Evolutionary conservation across 2,113 vertebrate genomes (phyloP).

Genomic region (Uropsilus gracilis): DNA sequence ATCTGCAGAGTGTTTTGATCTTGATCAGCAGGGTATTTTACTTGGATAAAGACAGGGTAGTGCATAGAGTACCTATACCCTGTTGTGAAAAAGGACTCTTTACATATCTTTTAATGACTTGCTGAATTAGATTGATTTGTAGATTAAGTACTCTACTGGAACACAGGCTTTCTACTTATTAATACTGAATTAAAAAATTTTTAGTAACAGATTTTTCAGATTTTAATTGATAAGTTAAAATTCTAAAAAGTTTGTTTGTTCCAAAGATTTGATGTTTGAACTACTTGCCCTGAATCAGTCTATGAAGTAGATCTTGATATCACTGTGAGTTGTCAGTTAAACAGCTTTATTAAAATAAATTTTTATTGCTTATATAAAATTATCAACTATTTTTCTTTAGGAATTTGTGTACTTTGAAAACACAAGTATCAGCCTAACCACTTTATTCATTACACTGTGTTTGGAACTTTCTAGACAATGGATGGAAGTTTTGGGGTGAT

Average conservation of each 20-base stretch:
- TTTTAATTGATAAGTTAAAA: background rate
- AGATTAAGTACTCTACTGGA: background rate
- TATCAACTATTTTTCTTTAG: background rate
- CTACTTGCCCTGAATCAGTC: background rate
- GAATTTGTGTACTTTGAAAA: background rate
- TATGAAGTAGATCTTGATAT: background rate
- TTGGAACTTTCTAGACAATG: conserved; percentile 20
- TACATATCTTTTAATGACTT: conserved; percentile 13
- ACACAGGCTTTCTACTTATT: background rate
- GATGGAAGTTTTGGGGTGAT: background rate
- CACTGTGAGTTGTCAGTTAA: background rate
- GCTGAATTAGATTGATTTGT: background rate
- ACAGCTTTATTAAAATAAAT: conserved; percentile 16
- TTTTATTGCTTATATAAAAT: background rate
- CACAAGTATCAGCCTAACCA: background rate
- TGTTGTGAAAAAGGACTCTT: background rate
- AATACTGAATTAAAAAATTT: background rate
- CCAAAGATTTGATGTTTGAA: background rate
- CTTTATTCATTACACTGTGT: background rate
- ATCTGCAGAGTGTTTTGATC: background rate
- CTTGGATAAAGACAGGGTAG: background rate
- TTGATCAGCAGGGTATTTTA: background rate
- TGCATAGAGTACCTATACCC: background rate
- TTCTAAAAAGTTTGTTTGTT: background rate
- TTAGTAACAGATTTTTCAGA: background rate